Percentiles rank a stretch among this genome's conserved stretches.
phyloP scores from a whole-genome alignment of 2,888 invertebrate genomes.

The Caradrina clavipalpis region DNA sequence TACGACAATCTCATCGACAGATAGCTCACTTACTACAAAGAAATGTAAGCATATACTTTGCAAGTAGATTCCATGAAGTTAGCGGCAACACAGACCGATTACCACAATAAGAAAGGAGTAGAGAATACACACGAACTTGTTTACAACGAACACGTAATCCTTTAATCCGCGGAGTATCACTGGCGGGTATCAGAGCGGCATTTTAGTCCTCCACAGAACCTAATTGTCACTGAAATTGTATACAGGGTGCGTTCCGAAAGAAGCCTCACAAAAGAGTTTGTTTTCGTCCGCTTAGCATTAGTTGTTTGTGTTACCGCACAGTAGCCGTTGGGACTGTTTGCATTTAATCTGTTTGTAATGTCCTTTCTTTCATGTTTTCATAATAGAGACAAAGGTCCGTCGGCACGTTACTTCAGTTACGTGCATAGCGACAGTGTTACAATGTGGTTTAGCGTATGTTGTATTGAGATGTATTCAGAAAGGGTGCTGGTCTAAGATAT shows the following conservation, averaged over 20 bases:
- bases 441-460: slow-evolving; percentile 29
- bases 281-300: slow-evolving; percentile 85
- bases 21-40: slow-evolving; percentile 16
- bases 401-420: slow-evolving; percentile 63
- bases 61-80: slow-evolving; percentile 38
- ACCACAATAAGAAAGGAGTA: slow-evolving; percentile 73
- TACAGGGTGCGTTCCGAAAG: slow-evolving; percentile 74
- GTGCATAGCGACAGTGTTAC: slow-evolving; percentile 36
- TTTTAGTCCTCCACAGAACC: slow-evolving; percentile 76
- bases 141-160: slow-evolving; percentile 81
- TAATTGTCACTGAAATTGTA: slow-evolving; percentile 83
- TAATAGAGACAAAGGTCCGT: slow-evolving; percentile 72
- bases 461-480: slow-evolving; percentile 45
- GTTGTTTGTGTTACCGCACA: slow-evolving; percentile 85
- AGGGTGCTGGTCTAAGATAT: slow-evolving; percentile 46
- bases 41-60: slow-evolving; percentile 27
- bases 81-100: slow-evolving; percentile 53
- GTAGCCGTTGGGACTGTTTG: slow-evolving; percentile 85
- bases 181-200: slow-evolving; percentile 74
- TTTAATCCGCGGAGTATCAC: slow-evolving; percentile 87
- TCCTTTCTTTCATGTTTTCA: slow-evolving; percentile 81
- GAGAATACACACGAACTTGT: slow-evolving; percentile 79
- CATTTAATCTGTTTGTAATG: slow-evolving; percentile 88
- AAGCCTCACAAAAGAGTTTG: slow-evolving; percentile 83
- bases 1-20: background rate